These are phyloP conservation scores for Spilogale gracilis DNA, from an alignment of 2,113 vertebrate species.

Conservation along the genomic window DNA sequence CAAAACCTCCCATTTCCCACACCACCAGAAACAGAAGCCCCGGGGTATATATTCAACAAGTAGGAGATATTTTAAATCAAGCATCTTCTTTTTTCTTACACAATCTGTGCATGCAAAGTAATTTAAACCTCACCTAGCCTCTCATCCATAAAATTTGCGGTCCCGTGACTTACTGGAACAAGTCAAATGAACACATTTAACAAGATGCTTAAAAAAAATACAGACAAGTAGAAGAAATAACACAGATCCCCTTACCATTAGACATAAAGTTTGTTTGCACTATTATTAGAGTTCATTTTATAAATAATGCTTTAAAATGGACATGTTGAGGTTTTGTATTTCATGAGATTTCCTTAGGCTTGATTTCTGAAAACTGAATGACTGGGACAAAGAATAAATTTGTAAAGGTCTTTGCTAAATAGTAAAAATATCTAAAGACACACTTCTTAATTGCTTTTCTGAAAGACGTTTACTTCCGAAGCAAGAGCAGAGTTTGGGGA, in stretches of 20 bases:
- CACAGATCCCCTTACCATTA: not conserved
- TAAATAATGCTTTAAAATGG: conserved; percentile 19
- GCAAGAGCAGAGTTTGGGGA: not conserved
- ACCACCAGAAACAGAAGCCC: not conserved
- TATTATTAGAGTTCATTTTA: conserved; percentile 17
- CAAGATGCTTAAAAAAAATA: not conserved
- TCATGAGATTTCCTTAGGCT: not conserved
- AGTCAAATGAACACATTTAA: conserved; percentile 9
- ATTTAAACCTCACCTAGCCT: not conserved
- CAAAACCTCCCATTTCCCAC: not conserved
- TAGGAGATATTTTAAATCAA: not conserved
- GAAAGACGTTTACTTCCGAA: not conserved
- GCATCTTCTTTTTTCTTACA: not conserved
- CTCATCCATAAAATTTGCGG: not conserved
- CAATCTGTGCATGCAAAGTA: conserved; percentile 16
- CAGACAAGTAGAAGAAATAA: conserved; percentile 17
- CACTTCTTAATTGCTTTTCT: not conserved
- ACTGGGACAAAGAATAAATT: not conserved
- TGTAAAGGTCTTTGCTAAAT: conserved; percentile 30
- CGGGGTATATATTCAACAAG: not conserved
- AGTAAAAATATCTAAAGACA: not conserved
- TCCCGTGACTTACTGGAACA: not conserved
- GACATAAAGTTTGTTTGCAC: not conserved
- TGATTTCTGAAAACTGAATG: conserved; percentile 1
- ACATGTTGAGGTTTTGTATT: not conserved